phyloP scores from a whole-genome alignment of 2,113 vertebrate species.

The Myotis lucifugus region DNA sequence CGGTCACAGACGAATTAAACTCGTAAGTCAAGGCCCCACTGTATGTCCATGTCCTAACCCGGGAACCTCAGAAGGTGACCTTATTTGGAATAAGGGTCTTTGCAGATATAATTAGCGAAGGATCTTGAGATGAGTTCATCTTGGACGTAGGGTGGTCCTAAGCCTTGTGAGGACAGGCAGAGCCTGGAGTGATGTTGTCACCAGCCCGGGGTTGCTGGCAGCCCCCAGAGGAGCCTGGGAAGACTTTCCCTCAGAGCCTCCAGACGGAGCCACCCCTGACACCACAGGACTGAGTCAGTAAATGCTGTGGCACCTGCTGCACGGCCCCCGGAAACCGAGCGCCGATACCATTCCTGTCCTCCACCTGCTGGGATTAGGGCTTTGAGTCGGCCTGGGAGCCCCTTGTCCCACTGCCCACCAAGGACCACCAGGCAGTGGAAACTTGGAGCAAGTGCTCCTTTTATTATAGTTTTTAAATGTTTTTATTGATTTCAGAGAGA shows the following conservation, averaged over 20 bases:
- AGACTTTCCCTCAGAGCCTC: not conserved
- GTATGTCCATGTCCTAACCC: not conserved
- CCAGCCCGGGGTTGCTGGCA: not conserved
- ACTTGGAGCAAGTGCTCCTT: not conserved
- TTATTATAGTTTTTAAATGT: slow-evolving; percentile 20
- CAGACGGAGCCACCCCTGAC: not conserved
- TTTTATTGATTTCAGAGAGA: too few species aligned
- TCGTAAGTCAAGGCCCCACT: not conserved
- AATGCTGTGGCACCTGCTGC: not conserved
- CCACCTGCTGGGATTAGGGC: too few species aligned
- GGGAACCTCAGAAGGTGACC: not conserved
- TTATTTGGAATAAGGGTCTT: not conserved
- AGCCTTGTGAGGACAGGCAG: not conserved
- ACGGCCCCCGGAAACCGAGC: not conserved
- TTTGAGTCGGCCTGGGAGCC: rapidly evolving
- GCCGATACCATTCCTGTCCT: not conserved
- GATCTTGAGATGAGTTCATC: not conserved
- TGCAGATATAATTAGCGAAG: not conserved
- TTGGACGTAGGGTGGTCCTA: not conserved
- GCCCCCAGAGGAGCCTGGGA: not conserved
- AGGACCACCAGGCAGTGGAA: not conserved
- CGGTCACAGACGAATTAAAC: too few species aligned
- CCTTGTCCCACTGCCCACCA: not conserved
- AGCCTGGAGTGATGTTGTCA: not conserved
- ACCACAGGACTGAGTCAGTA: not conserved